Evolutionary conservation across 2,888 invertebrate species (phyloP), one percentile per base, ranked within the genome.

Genomic region (Norana najaformis): DNA sequence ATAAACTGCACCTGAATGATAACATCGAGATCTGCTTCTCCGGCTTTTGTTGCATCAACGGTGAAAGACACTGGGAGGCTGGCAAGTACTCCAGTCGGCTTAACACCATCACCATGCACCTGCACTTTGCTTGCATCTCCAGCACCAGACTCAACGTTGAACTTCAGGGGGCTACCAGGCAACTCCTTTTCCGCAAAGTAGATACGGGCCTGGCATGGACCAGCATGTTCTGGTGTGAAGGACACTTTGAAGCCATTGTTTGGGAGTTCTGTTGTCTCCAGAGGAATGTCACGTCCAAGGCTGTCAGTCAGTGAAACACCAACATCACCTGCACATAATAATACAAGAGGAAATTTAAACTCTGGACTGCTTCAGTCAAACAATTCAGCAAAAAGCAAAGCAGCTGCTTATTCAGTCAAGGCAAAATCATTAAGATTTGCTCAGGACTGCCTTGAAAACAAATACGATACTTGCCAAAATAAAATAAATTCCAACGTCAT

Each of bases 211-310:
- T 93, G 93, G 93, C 95, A 95, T 14, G 92, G 92, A 20, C 95
- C 95, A 11, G 93, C 93, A 23, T 93, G 92, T 90, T 93, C 93
- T 39, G 95, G 94, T 90, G 94, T 94, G 91, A 95, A 95, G 89
- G 94, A 93, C 38, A 95, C 93, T 11, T 93, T 93, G 93, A 95
- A 95, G 83, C 94, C 94, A 89, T 94, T 91, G 90, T 92, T 90
- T 88, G 92, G 90, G 94, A 97, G 97, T 94, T 97, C 97, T 83
- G 96, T 96, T 83, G 97, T 95, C 91, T 96, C 96, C 53, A 97
- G 96, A 1, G 97, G 97, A 83, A 96, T 95, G 90, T 96, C 96
- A 83, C 95, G 95, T 14, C 96, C 96, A 89, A 96, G 96, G 13
- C 96, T 96, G 93, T 96, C 96, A 53, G 95, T 94, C 91, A 96